Evolutionary conservation across 2,888 invertebrate species (phyloP), one percentile per base, ranked within the genome.

Genomic region (Tenthredo notha): DNA sequence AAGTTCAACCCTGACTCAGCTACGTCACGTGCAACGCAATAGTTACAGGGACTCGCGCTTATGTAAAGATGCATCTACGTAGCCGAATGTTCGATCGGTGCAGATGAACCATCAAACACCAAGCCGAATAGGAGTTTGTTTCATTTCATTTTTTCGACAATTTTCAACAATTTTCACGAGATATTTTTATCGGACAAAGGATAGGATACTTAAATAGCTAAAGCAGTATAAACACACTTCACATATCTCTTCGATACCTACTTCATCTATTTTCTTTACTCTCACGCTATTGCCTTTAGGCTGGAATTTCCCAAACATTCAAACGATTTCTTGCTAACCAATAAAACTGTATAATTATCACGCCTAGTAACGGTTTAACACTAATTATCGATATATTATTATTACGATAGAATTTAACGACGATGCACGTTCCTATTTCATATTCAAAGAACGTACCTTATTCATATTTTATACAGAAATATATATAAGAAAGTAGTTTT

Each of bases 1-100:
- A 88, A 89, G 90, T 91, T 92, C 92, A 92, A 92, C 93, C 92
- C 93, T 92, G 93, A 93, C 92, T 93, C 91, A 91, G 67, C 70
- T 47, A 50, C 83, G 83, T 83, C 83, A 83, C 83, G 33, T 21
- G 70, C 80, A 83, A 83, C 83, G 83, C 65, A 70, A 83, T 70
- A 47, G 83, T 80, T 61, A 61, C 80, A 65, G 61, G 6, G n/a
- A 61, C 50, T 18, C n/a, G 40, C n/a, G 40, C 83, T 83, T 83
- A 83, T 18, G 83, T 83, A 83, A 83, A 83, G 70, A 29, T 54
- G 54, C 54, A 54, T n/a, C n/a, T n/a, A n/a, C 18, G n/a, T 54
- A n/a, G n/a, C 54, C 54, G n/a, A 54, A 54, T 54, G 54, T 54
- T 54, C 54, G 54, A 54, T 54, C 1, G 54, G 7, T 54, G 54